Conservation (phyloP, 2,888 invertebrate species). For the Incurvaria masculella region DNA sequence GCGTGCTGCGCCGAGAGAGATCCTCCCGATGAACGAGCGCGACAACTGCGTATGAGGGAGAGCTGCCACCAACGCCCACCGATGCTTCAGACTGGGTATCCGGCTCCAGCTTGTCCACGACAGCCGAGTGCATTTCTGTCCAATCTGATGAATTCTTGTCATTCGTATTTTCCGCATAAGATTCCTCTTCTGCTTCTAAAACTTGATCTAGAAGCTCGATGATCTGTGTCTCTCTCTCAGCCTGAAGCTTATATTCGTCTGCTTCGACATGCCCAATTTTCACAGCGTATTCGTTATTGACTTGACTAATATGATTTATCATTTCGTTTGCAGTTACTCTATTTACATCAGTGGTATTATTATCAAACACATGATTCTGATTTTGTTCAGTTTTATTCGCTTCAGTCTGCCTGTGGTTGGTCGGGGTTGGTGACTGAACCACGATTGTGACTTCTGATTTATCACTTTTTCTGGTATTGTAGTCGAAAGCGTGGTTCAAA, state of each 20-base stretch:
- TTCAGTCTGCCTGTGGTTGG: conserved; percentile 27
- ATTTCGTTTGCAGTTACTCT: conserved; percentile 20
- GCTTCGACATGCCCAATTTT: conserved; percentile 19
- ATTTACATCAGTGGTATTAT: too few species aligned
- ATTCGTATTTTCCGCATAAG: conserved; percentile 34
- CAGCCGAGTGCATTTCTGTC: conserved; percentile 17
- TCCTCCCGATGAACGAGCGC: conserved; percentile 58
- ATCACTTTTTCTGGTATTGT: conserved; percentile 29
- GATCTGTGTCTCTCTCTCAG: conserved; percentile 47
- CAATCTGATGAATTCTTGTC: conserved; percentile 30
- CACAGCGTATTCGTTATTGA: neutral
- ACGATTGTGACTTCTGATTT: conserved; percentile 39
- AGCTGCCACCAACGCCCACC: conserved; percentile 36
- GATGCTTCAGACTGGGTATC: conserved; percentile 47
- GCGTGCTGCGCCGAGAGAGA: too few species aligned
- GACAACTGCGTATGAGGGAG: conserved; percentile 55
- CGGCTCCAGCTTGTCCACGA: conserved; percentile 18
- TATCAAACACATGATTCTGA: too few species aligned
- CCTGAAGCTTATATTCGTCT: conserved; percentile 30
- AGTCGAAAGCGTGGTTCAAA: conserved; percentile 20
- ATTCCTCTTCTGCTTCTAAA: conserved; percentile 46
- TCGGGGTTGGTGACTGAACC: conserved; percentile 43
- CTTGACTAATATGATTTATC: neutral
- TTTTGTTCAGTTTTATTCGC: conserved; percentile 18
- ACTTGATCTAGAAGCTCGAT: conserved; percentile 49